These are phyloP conservation scores for Trimorus sp. DNA, from an alignment of 2,888 invertebrate species.

Conservation along the genomic window DNA sequence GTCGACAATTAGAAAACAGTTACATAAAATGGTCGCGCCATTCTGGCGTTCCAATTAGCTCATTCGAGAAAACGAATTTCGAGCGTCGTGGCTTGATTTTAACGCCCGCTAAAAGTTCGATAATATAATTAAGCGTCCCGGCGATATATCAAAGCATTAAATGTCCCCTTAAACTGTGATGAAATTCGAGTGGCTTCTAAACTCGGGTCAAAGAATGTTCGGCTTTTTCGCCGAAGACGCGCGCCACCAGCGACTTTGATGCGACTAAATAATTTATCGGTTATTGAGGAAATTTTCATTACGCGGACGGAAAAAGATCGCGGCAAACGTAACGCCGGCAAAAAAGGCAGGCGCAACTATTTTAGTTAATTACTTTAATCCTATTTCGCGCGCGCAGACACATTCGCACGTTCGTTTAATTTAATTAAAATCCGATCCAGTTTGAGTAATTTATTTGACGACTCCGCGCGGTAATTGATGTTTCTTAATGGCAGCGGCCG, in stretches of 20 bases:
- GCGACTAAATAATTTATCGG: conserved; percentile 37
- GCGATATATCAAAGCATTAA: conserved; percentile 38
- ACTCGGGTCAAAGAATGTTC: conserved; percentile 22
- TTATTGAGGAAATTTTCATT: conserved; percentile 18
- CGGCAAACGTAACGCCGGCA: conserved; percentile 6
- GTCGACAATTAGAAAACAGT: conserved; percentile 16
- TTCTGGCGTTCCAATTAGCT: conserved; percentile 18
- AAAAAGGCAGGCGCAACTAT: conserved; percentile 22
- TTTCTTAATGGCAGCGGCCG: conserved; percentile 37
- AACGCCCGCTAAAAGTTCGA: conserved; percentile 33
- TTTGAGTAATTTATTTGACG: conserved; percentile 52
- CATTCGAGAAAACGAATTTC: conserved; percentile 20
- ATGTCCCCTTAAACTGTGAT: conserved; percentile 43
- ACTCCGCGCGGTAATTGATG: conserved; percentile 44
- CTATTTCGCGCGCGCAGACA: conserved; percentile 26
- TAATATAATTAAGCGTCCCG: conserved; percentile 38
- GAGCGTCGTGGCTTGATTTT: conserved; percentile 10
- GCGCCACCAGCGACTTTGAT: conserved; percentile 1
- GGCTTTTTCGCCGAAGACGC: conserved; percentile 17
- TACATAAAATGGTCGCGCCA: conserved; percentile 6
- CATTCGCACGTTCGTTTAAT: conserved; percentile 58
- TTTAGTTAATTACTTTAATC: conserved; percentile 43
- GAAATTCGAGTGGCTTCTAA: conserved; percentile 39
- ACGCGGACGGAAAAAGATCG: conserved; percentile 17
- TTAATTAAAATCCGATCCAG: conserved; percentile 59